Base-by-base conservation (phyloP, 1,140 invertebrate genomes). In the Drosophila dunni region DNA sequence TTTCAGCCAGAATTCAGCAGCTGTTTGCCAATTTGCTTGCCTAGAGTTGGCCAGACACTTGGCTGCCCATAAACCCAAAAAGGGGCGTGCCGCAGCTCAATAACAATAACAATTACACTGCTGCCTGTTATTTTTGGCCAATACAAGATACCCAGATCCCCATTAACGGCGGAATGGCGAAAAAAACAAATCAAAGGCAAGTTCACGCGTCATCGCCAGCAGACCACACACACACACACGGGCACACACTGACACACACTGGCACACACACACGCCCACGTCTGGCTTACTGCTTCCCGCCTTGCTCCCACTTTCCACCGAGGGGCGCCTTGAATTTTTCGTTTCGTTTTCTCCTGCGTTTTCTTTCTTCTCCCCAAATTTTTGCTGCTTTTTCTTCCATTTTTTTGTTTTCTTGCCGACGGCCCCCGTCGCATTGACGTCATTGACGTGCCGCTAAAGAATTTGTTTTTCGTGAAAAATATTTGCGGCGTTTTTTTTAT, bases 401-500 rank as follows among this genome's bases (percentile, higher is more conserved):
- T 40, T 53, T 38, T 42, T 34, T 48, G 50, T 71, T 60, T 60
- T 48, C 56, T 64, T 64, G 64, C 58, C 79, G 79, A 88, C 79
- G 81, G 83, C 56, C 78, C 46, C 64, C 82, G 75, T 79, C 67
- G 73, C 74, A 89, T 89, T 89, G 84, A 89, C 84, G 84, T 89
- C 84, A 89, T 84, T 84, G 78, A 89, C 84, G 77, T 78, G 79
- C 74, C 50, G 83, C 80, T 74, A 79, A 88, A 70, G 84, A 89
- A 89, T 89, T 81, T 89, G 84, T 89, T 89, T 89, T 89, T 89
- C 84, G 71, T 75, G 84, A 89, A 89, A 85, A 88, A 80, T 83
- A 88, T 81, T 89, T 89, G 62, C 69, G 74, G 69, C 74, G 36
- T 61, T 54, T 73, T 83, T 75, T 61, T 58, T 72, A 65, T 65